Conservation (phyloP, 2,797 vertebrate genomes). For the Sardinella longiceps region DNA sequence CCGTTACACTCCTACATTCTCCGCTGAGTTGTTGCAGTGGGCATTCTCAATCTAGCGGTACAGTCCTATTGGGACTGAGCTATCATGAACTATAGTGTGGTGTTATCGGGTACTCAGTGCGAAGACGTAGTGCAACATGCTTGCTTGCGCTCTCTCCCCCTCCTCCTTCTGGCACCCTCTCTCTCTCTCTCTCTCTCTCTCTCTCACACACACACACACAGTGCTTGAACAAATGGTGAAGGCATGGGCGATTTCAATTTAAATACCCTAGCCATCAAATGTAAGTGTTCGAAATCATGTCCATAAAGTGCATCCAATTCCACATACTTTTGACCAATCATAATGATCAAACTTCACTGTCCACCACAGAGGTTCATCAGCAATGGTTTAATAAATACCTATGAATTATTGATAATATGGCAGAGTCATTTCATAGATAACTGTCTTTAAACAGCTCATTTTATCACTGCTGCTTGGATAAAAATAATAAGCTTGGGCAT, state of each 20-base stretch:
- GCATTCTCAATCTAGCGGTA: slow-evolving; percentile 19
- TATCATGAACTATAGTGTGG: slow-evolving; percentile 24
- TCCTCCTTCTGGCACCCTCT: slow-evolving; percentile 21
- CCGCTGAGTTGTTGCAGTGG: slow-evolving; percentile 27
- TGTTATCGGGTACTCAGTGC: slow-evolving; percentile 25
- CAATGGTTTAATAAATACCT: background rate
- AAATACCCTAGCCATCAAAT: background rate
- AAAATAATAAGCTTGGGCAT: too few relatives aligned
- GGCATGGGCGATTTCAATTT: background rate
- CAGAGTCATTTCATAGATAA: background rate
- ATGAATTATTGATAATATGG: background rate
- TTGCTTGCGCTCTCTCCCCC: slow-evolving; percentile 24
- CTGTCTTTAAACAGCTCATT: too few relatives aligned
- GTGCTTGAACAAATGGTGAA: background rate
- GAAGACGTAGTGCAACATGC: slow-evolving; percentile 26
- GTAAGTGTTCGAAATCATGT: background rate
- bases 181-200: too few relatives aligned
- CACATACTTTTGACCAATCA: too few relatives aligned
- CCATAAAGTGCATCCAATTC: background rate
- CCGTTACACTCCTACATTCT: slow-evolving; percentile 22
- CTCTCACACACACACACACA: background rate
- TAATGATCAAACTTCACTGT: background rate
- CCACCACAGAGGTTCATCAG: background rate
- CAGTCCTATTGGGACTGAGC: slow-evolving; percentile 21
- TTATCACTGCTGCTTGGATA: too few relatives aligned